Base-by-base conservation (phyloP, 1,140 invertebrate genomes). In the Leptopilina boulardi region DNA sequence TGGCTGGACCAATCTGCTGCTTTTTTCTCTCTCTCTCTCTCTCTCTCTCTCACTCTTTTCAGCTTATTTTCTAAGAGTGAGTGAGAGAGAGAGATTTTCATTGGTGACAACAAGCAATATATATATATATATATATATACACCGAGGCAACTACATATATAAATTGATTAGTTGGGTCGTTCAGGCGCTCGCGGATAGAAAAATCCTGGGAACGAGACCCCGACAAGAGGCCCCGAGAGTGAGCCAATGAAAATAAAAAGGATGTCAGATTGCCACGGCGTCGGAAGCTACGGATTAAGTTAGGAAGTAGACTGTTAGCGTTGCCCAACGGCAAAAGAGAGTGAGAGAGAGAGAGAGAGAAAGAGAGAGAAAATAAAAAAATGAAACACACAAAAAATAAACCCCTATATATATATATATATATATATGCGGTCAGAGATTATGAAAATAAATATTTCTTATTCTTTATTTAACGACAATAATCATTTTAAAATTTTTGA, bases 201-300 rank as follows among this genome's bases (percentile, higher is more conserved):
- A 90, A 90, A 91, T 91, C 90, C 89, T 91, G 90, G 90, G 90
- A 90, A 91, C 89, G 87, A 89, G 85, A 87, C 79, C 87, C 87
- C 86, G 81, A 85, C 83, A 82, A 83, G 82, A 82, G 80, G 75
- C 74, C 80, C 70, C 83, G 72, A 83, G 82, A 85, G 83, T 82
- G 84, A 87, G 86, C 85, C 87, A 91, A 91, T 91, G 88, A 91
- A 91, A 91, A 91, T 91, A 91, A 91, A 91, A 91, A 91, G 90
- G 90, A 91, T 91, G 89, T 91, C 90, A 91, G 89, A 91, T 91
- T 90, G 90, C 88, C 88, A 89, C 89, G 87, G 89, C 89, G 89
- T 91, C 89, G 90, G 90, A 91, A 91, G 90, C 88, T 90, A 90
- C 89, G 89, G 90, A 90, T 91, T 91, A 91, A 91, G 90, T 91